A percentile compares a stretch with the other conserved stretches of the same genome.
These are phyloP conservation scores for Falco columbarius DNA, from an alignment of 2,797 vertebrate species.

Conservation along the genomic window DNA sequence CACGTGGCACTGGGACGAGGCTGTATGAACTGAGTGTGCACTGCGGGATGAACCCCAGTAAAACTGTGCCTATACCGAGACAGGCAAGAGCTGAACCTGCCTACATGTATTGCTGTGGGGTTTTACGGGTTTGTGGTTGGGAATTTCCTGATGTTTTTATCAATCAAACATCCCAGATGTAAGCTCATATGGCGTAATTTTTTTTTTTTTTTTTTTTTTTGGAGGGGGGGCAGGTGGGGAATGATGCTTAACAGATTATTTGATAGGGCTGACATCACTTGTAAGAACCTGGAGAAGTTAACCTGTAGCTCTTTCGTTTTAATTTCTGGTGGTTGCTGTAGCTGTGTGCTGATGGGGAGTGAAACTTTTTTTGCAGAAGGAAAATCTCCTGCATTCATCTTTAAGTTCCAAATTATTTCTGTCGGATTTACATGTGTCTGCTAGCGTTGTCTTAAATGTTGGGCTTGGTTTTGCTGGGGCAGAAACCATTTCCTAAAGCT, in stretches of 20 bases:
- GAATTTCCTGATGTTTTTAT: neutral
- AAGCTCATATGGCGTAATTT: rapidly evolving
- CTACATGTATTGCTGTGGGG: rapidly evolving
- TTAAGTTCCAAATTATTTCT: rapidly evolving
- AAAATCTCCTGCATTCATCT: neutral
- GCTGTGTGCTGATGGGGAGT: neutral
- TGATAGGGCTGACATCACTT: neutral
- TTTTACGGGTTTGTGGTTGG: neutral
- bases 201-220: neutral
- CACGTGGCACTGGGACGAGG: neutral
- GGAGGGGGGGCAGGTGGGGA: too few relatives aligned
- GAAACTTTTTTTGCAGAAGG: neutral
- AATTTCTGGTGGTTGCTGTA: neutral
- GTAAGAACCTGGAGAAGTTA: neutral
- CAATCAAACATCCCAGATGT: rapidly evolving
- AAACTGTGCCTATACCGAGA: neutral
- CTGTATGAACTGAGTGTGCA: too few relatives aligned
- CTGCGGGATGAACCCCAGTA: neutral
- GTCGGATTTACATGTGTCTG: neutral
- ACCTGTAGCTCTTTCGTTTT: neutral
- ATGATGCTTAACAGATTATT: rapidly evolving
- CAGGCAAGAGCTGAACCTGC: too few relatives aligned
- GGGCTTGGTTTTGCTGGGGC: neutral
- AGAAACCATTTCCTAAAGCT: neutral
- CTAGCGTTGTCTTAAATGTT: rapidly evolving